Evolutionary conservation across 1,140 invertebrate species (phyloP).

Genomic region (Stegodyphus dumicola): DNA sequence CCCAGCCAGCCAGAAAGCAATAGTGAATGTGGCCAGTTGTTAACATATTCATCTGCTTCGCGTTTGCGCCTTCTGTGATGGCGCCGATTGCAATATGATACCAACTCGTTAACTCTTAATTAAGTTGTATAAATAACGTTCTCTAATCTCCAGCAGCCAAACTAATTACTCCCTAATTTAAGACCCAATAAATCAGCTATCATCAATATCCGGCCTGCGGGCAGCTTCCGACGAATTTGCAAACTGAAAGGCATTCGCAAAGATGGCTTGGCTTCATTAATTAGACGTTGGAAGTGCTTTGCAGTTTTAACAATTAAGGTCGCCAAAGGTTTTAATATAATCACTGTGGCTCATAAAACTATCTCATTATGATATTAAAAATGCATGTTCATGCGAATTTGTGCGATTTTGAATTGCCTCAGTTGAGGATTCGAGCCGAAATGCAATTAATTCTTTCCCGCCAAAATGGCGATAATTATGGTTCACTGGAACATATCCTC

Average conservation of each 20-base stretch:
- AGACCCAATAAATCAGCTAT: not conserved
- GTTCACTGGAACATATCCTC: too few relatives aligned
- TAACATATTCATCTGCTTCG: too few relatives aligned
- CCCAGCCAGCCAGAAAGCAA: too few relatives aligned
- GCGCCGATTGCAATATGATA: too few relatives aligned
- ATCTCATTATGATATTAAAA: slow-evolving; percentile 28
- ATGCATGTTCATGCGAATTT: not conserved
- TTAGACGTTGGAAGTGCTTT: not conserved
- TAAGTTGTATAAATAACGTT: not conserved
- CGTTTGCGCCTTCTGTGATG: too few relatives aligned
- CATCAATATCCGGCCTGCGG: not conserved
- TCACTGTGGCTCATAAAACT: slow-evolving; percentile 12
- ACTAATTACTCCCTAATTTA: not conserved
- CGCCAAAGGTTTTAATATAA: not conserved
- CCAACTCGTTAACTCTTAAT: not conserved
- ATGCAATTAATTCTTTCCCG: too few relatives aligned
- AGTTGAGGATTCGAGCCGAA: too few relatives aligned
- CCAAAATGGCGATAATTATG: too few relatives aligned
- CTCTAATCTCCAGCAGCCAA: not conserved
- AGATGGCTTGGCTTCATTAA: not conserved
- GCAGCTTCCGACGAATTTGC: not conserved
- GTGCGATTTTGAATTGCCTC: too few relatives aligned
- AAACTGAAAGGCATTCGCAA: not conserved
- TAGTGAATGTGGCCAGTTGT: too few relatives aligned
- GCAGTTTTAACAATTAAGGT: slow-evolving; percentile 22